Conservation (phyloP, 2,113 vertebrate genomes). For the Neofelis nebulosa region DNA sequence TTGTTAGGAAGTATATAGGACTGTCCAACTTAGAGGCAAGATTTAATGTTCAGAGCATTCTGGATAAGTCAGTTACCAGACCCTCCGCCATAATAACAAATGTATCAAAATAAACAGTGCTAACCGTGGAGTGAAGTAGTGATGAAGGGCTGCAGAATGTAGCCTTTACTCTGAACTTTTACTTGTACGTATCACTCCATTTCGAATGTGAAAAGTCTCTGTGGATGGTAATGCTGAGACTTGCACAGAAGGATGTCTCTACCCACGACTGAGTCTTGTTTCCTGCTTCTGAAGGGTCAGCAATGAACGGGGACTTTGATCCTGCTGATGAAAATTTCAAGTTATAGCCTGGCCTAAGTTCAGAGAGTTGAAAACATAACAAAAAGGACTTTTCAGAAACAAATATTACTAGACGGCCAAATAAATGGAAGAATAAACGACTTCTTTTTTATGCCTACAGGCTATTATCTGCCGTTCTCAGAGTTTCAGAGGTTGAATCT, state of each 20-base stretch:
- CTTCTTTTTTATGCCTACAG: slow-evolving; percentile 85
- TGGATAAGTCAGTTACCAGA: neutral
- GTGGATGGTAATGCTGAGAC: neutral
- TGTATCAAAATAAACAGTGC: neutral
- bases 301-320: neutral
- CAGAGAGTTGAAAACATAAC: neutral
- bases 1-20: neutral
- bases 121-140: neutral
- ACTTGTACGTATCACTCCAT: neutral
- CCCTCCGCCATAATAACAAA: neutral
- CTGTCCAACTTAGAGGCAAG: neutral
- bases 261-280: neutral
- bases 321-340: neutral
- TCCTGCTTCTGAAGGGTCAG: slow-evolving; percentile 21
- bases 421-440: neutral
- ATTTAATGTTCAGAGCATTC: neutral
- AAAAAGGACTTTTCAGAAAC: neutral
- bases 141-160: neutral
- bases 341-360: neutral
- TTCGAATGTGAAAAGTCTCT: neutral
- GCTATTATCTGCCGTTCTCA: slow-evolving; percentile 95
- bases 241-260: neutral
- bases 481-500: slow-evolving; percentile 98
- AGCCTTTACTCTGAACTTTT: neutral
- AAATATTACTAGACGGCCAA: neutral